Base-by-base conservation (phyloP, 1,140 invertebrate genomes). In the Zaprionus lachaisei region DNA sequence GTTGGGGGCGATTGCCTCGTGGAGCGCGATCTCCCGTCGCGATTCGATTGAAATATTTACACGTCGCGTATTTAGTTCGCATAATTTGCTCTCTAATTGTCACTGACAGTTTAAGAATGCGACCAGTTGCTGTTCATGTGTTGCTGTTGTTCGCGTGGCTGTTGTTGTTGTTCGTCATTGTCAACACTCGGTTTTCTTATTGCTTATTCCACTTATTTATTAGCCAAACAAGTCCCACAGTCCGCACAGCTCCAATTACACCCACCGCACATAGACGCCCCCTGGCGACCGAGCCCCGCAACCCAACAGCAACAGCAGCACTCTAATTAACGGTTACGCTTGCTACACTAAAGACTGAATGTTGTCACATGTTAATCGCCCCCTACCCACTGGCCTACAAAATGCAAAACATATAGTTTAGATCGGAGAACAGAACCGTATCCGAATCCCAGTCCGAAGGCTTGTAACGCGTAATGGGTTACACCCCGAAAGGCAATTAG, bases 71-170 rank as follows among this genome's bases (percentile, higher is more conserved):
- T 85, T 80, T 86, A 86, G 83, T 82, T 86, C 77, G 83, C 83
- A 86, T 86, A 86, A 86, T 86, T 86, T 77, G 83, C 77, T 74
- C 72, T 72, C 63, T 82, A 82, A 82, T 86, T 86, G 79, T 86
- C 83, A 82, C 67, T 77, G 83, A 82, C 83, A 72, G 80, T 72
- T 65, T 58, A 77, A 80, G 83, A 86, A 86, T 86, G 83, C 41
- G 69, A 69, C 64, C 56, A 47, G 41, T 66, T 72, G 77, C 24
- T 56, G 37, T 28, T 58, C 51, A 5, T 26, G 22, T 41, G 38
- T 41, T 41, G 38, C 24, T 44, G 34, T 41, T 37, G 72, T 56
- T 34, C 9, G n/a, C 24, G 47, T 51, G 24, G 47, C 28, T 49
- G 38, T 28, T 67, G 37, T 55, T 77, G 66, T 38, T 54, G 49